Base-by-base conservation (phyloP, 2,888 invertebrate genomes). In the Drosophila melanocephala region DNA sequence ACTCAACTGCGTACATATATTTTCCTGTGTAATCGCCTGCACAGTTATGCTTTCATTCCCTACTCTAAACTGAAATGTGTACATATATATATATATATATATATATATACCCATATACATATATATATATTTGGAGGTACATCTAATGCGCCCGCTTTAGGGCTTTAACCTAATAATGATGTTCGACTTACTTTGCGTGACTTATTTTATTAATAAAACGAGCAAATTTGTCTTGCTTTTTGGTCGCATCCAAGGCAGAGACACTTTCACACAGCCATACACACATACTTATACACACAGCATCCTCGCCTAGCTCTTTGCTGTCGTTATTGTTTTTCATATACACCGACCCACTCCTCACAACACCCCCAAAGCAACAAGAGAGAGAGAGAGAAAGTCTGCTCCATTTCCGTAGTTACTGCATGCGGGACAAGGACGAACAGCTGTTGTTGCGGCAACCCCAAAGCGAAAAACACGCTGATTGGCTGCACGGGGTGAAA, bases 131-230 rank as follows among this genome's bases (percentile, higher is more conserved):
- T n/a, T 22, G 28, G 35, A 58, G 50, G 33, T 35, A 61, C 33
- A 57, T 60, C 75, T 88, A 88, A 90, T 88, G 88, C 84, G 88
- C 77, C 84, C 90, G 84, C 70, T 88, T 88, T 90, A 90, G 87
- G 87, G 89, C 87, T 89, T 87, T 90, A 90, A 90, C 89, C 89
- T 90, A 90, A 90, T 90, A 90, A 90, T 89, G 89, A 89, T 72
- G 81, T 84, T 85, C 87, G 89, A 87, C 88, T 91, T 91, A 90
- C 90, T 88, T 88, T 86, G 89, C 87, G 89, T 88, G 90, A 88
- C 87, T 88, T 88, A 90, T 88, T 89, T 89, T 88, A 91, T 89
- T 88, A 87, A 84, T 88, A 90, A 89, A 90, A 90, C 91, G 89
- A 90, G 89, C 85, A 90, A 90, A 90, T 89, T 86, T 90, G 91